phyloP scores from a whole-genome alignment of 2,888 invertebrate genomes.

The Cryptocephalus moraei region DNA sequence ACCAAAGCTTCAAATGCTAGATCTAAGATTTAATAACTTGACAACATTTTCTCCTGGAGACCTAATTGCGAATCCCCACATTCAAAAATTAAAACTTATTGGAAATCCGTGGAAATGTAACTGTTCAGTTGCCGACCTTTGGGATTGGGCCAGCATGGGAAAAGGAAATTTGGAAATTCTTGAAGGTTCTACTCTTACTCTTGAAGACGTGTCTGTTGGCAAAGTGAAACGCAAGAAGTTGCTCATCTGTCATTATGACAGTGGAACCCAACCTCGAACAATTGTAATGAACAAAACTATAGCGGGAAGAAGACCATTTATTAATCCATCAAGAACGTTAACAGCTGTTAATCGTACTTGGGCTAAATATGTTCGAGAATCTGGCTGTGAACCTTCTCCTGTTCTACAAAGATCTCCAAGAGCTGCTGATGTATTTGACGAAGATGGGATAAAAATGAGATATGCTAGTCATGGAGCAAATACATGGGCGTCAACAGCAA shows the following conservation, averaged over 20 bases:
- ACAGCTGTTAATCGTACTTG: slow-evolving; percentile 54
- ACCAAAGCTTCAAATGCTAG: slow-evolving; percentile 47
- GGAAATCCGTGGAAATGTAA: slow-evolving; percentile 62
- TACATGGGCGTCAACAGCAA: slow-evolving; percentile 35
- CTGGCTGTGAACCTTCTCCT: slow-evolving; percentile 42
- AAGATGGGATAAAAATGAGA: slow-evolving; percentile 15
- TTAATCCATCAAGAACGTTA: slow-evolving; percentile 47
- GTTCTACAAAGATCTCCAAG: slow-evolving; percentile 20
- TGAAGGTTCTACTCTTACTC: slow-evolving; percentile 53
- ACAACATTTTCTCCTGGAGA: slow-evolving; percentile 47
- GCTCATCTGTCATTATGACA: slow-evolving; percentile 53
- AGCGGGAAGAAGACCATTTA: slow-evolving; percentile 46
- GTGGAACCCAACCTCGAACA: slow-evolving; percentile 44
- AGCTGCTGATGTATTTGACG: slow-evolving; percentile 14
- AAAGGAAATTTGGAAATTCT: slow-evolving; percentile 55
- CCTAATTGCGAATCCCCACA: slow-evolving; percentile 46
- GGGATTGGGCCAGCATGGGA: slow-evolving; percentile 61
- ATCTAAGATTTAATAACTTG: slow-evolving; percentile 54
- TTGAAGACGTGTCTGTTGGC: slow-evolving; percentile 51
- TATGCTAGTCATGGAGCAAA: slow-evolving; percentile 20
- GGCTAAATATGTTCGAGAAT: slow-evolving; percentile 62
- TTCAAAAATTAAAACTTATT: slow-evolving; percentile 51
- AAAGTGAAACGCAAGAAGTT: slow-evolving; percentile 53
- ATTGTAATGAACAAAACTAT: slow-evolving; percentile 41
- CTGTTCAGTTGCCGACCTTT: slow-evolving; percentile 58